Conservation (phyloP, 2,888 invertebrate genomes). For the Argyra leucocephala region DNA sequence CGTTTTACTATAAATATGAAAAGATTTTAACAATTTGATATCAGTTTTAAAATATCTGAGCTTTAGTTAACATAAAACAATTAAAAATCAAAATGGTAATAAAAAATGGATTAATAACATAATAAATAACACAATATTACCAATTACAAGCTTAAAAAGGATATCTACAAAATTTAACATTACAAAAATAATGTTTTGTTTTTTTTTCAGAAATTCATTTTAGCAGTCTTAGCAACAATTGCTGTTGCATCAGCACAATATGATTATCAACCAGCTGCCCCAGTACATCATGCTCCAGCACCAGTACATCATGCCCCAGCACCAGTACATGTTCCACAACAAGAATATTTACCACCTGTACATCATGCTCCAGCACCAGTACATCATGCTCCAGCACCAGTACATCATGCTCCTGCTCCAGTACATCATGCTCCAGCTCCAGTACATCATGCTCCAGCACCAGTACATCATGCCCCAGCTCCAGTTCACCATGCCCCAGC, state of each 20-base stretch:
- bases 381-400: slow-evolving; percentile 10
- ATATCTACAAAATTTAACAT: background rate
- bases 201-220: slow-evolving; percentile 6
- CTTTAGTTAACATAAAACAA: background rate
- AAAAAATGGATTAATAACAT: background rate
- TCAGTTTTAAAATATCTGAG: background rate
- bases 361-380: slow-evolving; percentile 7
- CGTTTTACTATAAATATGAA: slow-evolving; percentile 3
- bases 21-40: background rate
- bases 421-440: slow-evolving; percentile 7
- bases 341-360: background rate
- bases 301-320: background rate
- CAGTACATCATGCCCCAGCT: background rate
- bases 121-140: background rate
- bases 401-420: slow-evolving; percentile 5
- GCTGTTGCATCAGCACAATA: slow-evolving; percentile 7
- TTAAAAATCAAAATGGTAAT: background rate
- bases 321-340: background rate
- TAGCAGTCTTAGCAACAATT: background rate
- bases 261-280: background rate
- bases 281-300: background rate
- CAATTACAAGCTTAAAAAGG: background rate
- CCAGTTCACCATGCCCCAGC: background rate
- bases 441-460: background rate
- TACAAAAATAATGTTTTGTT: background rate